Evolutionary conservation across 2,797 vertebrate species (phyloP), one percentile per base, ranked within the genome.

Genomic region (Garrulus glandarius): DNA sequence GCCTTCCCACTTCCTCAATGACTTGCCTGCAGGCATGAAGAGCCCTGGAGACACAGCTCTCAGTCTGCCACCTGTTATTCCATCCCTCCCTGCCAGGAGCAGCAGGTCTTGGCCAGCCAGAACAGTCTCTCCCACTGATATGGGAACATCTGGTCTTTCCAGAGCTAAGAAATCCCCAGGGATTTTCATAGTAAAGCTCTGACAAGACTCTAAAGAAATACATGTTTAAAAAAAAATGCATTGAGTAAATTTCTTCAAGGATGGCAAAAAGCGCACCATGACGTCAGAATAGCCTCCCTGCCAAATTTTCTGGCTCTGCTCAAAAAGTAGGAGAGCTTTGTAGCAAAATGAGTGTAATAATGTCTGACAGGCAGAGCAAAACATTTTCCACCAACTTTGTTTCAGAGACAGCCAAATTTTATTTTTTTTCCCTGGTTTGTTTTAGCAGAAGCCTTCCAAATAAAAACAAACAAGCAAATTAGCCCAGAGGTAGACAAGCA

Each of bases 281-380:
- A 78, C 7, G 17, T 87, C 82, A 86, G 82, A 77, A 80, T 7
- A 84, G 36, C 43, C 22, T 86, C 68, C 43, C 76, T 92, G 72
- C 87, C 85, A 87, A 75, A 53, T 93, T 68, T 87, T 64, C 49
- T 24, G 6, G 55, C 60, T 91, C 78, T 81, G 57, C 57, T 90
- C 24, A 75, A 75, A 59, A 71, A 80, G 52, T 29, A 67, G 87
- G 29, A 89, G 34, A 77, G 71, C 68, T 85, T 89, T 95, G 75
- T 57, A 74, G 68, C 30, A 89, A 83, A 91, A 85, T 84, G 65
- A 81, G 17, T 50, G 24, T 70, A 89, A 92, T 74, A 50, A 49
- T 34, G 93, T 80, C 70, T 92, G 91, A 83, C 78, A 96, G 65
- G 72, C 82, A 95, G 89, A 81, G 80, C 57, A 94, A 82, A 95